These are phyloP conservation scores for Perca schrenkii DNA, from an alignment of 2,113 vertebrate species.

Conservation along the genomic window DNA sequence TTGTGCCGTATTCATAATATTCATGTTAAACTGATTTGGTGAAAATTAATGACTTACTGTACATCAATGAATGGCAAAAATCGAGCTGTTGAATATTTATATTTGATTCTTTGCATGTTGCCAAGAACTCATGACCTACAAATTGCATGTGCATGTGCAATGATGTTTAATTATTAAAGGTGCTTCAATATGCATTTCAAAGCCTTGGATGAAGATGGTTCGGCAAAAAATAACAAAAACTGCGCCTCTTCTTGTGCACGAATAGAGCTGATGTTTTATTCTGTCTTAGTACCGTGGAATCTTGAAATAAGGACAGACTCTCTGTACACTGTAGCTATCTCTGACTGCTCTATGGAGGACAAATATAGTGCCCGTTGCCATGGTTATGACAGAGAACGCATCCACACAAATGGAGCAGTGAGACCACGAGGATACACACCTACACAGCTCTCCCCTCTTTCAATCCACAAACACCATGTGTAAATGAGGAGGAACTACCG, in stretches of 20 bases:
- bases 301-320: slow-evolving; percentile 50
- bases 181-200: slow-evolving; percentile 34
- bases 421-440: slow-evolving; percentile 78
- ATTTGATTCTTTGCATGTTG: slow-evolving; percentile 4
- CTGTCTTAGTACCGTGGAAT: slow-evolving; percentile 15
- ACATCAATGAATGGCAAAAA: background rate
- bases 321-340: slow-evolving; percentile 53
- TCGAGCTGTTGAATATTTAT: slow-evolving; percentile 18
- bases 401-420: slow-evolving; percentile 69
- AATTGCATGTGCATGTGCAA: slow-evolving; percentile 1
- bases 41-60: background rate
- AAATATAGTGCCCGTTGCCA: slow-evolving; percentile 82
- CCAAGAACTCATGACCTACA: slow-evolving; percentile 45
- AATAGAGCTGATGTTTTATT: slow-evolving; percentile 21
- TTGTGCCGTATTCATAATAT: background rate
- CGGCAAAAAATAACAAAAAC: slow-evolving; percentile 13
- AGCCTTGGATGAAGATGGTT: background rate
- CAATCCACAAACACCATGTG: slow-evolving; percentile 71
- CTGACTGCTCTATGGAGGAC: slow-evolving; percentile 67
- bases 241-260: background rate
- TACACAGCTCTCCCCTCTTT: slow-evolving; percentile 63
- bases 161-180: slow-evolving; percentile 43
- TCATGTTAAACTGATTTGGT: slow-evolving; percentile 7
- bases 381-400: slow-evolving; percentile 73
- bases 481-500: slow-evolving; percentile 37